Percentiles rank a stretch among this genome's conserved stretches.
These are phyloP conservation scores for Proctacanthus coquilletti DNA, from an alignment of 1,140 invertebrate species.

Conservation along the genomic window DNA sequence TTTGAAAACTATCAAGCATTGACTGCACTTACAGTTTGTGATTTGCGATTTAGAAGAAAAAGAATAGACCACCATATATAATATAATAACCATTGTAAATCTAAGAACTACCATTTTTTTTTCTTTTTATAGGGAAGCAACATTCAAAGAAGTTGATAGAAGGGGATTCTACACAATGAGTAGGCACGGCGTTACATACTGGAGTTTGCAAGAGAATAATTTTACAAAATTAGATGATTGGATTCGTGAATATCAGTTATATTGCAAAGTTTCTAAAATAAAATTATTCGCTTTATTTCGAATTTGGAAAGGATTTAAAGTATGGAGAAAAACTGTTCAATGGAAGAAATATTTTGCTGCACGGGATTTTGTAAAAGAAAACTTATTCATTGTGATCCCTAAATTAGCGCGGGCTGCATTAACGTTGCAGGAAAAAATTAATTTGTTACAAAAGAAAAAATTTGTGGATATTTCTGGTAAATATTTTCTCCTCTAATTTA, in stretches of 20 bases:
- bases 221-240: constrained; percentile 51
- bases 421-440: constrained; percentile 26
- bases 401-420: constrained; percentile 48
- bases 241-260: constrained; percentile 54
- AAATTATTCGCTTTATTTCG: constrained; percentile 54
- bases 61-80: too few species aligned
- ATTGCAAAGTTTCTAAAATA: constrained; percentile 48
- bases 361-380: constrained; percentile 40
- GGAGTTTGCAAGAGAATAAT: constrained; percentile 41
- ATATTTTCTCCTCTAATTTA: background rate
- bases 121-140: constrained; percentile 37
- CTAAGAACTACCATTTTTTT: too few species aligned
- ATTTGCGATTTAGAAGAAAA: too few species aligned
- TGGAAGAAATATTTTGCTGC: constrained; percentile 46
- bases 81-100: too few species aligned
- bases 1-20: too few species aligned
- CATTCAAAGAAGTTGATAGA: constrained; percentile 43
- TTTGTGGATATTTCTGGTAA: too few species aligned
- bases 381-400: constrained; percentile 58
- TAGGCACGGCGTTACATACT: constrained; percentile 49
- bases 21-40: too few species aligned
- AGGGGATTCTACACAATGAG: constrained; percentile 52
- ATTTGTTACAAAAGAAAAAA: background rate
- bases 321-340: constrained; percentile 61
- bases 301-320: constrained; percentile 67